Evolutionary conservation across 2,888 invertebrate genomes (phyloP).

Genomic region (Drosophila cognata): DNA sequence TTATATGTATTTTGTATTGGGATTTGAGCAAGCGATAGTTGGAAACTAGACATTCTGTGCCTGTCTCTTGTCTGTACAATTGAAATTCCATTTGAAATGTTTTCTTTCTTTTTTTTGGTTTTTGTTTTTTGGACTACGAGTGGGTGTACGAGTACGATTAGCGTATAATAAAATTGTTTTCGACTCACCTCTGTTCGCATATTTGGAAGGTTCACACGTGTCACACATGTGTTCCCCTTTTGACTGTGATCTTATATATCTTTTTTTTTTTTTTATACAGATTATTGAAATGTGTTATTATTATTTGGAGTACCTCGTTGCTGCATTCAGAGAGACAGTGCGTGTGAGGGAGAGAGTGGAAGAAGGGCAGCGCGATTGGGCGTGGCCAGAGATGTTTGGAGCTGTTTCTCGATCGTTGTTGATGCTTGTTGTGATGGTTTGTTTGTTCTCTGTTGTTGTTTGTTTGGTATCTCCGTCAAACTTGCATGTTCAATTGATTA

Average conservation of each 20-base stretch:
- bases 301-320: conserved; percentile 77
- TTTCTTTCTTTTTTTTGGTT: background rate
- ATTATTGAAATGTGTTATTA: conserved; percentile 73
- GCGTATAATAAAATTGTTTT: conserved; percentile 21
- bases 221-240: conserved; percentile 35
- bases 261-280: conserved; percentile 56
- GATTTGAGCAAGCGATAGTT: conserved; percentile 28
- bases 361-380: conserved; percentile 25
- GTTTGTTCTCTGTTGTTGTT: conserved; percentile 2
- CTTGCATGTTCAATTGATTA: conserved; percentile 21
- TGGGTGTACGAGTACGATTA: conserved; percentile 37
- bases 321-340: conserved; percentile 38
- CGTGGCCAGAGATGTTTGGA: conserved; percentile 10
- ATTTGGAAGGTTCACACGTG: conserved; percentile 39
- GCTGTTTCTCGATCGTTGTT: conserved; percentile 18
- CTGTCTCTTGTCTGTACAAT: conserved; percentile 41
- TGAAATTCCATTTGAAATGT: conserved; percentile 12
- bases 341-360: conserved; percentile 1
- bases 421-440: conserved; percentile 12
- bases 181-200: conserved; percentile 52
- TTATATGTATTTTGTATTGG: conserved; percentile 1
- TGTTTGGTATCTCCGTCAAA: conserved; percentile 14
- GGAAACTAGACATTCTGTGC: conserved; percentile 24
- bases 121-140: conserved; percentile 23
- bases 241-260: conserved; percentile 43